These are phyloP conservation scores for Meta bourneti DNA, from an alignment of 2,888 invertebrate species.

Conservation along the genomic window DNA sequence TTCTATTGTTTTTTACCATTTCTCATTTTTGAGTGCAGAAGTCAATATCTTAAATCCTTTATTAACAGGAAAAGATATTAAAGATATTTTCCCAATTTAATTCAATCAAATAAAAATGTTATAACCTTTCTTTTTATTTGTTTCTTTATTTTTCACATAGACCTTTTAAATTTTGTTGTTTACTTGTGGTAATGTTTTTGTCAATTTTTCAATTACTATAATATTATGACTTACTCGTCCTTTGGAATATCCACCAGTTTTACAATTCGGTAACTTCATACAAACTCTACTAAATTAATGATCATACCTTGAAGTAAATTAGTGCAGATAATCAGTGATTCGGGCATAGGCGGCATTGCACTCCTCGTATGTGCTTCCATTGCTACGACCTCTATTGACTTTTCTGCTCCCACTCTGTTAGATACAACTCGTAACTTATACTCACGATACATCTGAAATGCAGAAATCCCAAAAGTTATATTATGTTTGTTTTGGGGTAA, in stretches of 20 bases:
- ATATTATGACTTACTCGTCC: no score
- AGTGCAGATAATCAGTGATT: slow-evolving; percentile 24
- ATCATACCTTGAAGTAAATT: slow-evolving; percentile 60
- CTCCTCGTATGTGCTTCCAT: slow-evolving; percentile 35
- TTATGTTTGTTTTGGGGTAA: neutral
- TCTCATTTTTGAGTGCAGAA: no score
- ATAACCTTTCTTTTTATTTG: no score
- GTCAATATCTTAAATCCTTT: no score
- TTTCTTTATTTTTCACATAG: no score
- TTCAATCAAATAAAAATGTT: no score
- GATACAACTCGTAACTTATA: slow-evolving; percentile 23
- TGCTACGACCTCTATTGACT: slow-evolving; percentile 21
- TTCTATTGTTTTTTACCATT: no score
- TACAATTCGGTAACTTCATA: neutral
- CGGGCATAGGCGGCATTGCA: slow-evolving; percentile 13
- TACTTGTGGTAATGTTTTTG: no score
- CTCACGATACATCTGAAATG: slow-evolving; percentile 51
- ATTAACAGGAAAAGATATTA: no score
- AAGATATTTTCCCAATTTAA: no score
- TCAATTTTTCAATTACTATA: no score
- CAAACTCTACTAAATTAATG: neutral
- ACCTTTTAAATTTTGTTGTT: no score
- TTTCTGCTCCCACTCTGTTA: slow-evolving; percentile 13
- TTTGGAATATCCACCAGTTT: neutral
- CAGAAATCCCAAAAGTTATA: neutral